Evolutionary conservation across 2,888 invertebrate genomes (phyloP).

Genomic region (Drosophila mercatorum): DNA sequence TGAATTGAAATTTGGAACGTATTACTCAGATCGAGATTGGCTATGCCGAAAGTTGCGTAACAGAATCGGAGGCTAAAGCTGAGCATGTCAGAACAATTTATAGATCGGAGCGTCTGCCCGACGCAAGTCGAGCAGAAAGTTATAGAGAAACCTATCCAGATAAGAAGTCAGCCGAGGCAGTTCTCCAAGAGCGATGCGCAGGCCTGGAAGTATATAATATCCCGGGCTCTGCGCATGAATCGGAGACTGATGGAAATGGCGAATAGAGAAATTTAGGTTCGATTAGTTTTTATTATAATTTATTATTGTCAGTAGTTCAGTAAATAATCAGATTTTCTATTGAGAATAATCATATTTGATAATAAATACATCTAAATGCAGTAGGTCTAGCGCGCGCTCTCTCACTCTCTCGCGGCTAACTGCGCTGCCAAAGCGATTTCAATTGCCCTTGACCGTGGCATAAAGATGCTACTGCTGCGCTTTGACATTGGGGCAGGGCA

Average conservation of each 20-base stretch:
- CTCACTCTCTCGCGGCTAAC: not conserved
- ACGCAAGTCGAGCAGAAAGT: not conserved
- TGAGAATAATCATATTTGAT: not conserved
- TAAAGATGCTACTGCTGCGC: constrained; percentile 54
- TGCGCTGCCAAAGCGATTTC: constrained; percentile 13
- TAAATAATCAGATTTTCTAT: not conserved
- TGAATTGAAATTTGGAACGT: not conserved
- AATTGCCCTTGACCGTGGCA: constrained; percentile 64
- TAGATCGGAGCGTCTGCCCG: no score
- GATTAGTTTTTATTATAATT: no score
- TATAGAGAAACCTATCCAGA: not conserved
- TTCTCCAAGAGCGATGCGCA: not conserved
- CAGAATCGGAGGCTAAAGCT: not conserved
- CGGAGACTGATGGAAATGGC: not conserved
- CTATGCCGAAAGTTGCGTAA: no score
- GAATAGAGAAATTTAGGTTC: no score
- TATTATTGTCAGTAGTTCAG: not conserved
- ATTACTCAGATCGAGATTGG: not conserved
- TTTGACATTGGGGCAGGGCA: constrained; percentile 50
- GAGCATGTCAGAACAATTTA: not conserved
- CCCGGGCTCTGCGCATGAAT: constrained; percentile 12
- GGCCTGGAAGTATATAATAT: constrained; percentile 10
- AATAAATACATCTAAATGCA: not conserved
- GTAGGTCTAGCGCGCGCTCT: no score
- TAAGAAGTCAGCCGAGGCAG: no score